phyloP scores from a whole-genome alignment of 2,113 vertebrate species.

The Cololabis saira region DNA sequence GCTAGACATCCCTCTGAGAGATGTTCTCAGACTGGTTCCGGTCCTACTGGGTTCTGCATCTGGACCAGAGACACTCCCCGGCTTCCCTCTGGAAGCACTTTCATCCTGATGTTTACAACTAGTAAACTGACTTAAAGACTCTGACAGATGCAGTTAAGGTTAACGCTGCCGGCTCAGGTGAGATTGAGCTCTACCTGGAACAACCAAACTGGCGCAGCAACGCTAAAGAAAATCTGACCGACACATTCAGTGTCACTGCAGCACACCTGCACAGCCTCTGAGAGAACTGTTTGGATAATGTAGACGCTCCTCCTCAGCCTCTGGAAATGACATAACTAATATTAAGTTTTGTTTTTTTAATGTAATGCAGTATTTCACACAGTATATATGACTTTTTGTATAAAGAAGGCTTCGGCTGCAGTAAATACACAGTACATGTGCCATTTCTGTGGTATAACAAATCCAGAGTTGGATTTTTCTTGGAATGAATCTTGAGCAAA shows the following conservation, averaged over 20 bases:
- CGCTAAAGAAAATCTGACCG: conserved; percentile 1
- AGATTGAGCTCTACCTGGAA: conserved; percentile 18
- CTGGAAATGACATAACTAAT: neutral
- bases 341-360: neutral
- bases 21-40: conserved; percentile 87
- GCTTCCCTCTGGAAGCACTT: conserved; percentile 42
- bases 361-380: conserved; percentile 49
- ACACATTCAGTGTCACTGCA: neutral
- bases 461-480: neutral
- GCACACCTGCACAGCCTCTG: neutral
- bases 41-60: conserved; percentile 78
- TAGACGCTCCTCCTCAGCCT: conserved; percentile 15
- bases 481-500: neutral
- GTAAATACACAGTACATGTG: conserved; percentile 2
- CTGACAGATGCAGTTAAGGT: conserved; percentile 19
- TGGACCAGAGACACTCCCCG: conserved; percentile 10
- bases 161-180: conserved; percentile 20
- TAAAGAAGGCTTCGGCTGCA: conserved; percentile 10
- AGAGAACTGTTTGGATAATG: conserved; percentile 2
- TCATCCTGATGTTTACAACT: conserved; percentile 26
- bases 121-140: neutral
- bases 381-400: conserved; percentile 8
- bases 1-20: conserved; percentile 88
- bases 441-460: conserved; percentile 16
- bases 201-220: neutral